A percentile compares a stretch with the other conserved stretches of the same genome.
phyloP scores from a whole-genome alignment of 2,113 vertebrate genomes.

The Sinocyclocheilus anshuiensis region DNA sequence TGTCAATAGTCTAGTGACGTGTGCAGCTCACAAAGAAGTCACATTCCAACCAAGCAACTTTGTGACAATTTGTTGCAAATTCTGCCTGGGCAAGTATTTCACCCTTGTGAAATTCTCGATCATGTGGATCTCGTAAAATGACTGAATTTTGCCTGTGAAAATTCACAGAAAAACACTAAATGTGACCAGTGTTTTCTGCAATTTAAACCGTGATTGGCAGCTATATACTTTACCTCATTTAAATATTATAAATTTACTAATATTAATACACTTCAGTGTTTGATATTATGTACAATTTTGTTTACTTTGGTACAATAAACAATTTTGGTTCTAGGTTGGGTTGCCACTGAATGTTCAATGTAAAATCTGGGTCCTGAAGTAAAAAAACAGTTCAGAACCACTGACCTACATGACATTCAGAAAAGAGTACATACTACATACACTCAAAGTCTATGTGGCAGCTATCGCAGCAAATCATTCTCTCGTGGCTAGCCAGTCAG shows the following conservation, averaged over 20 bases:
- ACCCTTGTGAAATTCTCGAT: not conserved
- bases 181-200: too few species aligned
- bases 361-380: too few species aligned
- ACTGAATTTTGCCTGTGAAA: not conserved
- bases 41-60: not conserved
- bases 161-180: too few species aligned
- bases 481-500: too few species aligned
- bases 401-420: too few species aligned
- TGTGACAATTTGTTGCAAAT: not conserved
- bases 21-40: too few species aligned
- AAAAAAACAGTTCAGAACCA: too few species aligned
- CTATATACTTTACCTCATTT: not conserved
- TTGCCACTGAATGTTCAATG: not conserved
- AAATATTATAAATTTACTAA: too few species aligned
- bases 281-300: not conserved
- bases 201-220: not conserved
- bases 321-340: not conserved
- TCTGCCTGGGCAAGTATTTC: not conserved
- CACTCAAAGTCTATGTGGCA: too few species aligned
- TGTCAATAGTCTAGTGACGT: not conserved
- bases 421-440: too few species aligned
- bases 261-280: not conserved
- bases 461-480: too few species aligned
- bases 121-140: not conserved
- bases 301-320: not conserved